Base-by-base conservation (phyloP, 2,888 invertebrate species). In the Buathra laborator region DNA sequence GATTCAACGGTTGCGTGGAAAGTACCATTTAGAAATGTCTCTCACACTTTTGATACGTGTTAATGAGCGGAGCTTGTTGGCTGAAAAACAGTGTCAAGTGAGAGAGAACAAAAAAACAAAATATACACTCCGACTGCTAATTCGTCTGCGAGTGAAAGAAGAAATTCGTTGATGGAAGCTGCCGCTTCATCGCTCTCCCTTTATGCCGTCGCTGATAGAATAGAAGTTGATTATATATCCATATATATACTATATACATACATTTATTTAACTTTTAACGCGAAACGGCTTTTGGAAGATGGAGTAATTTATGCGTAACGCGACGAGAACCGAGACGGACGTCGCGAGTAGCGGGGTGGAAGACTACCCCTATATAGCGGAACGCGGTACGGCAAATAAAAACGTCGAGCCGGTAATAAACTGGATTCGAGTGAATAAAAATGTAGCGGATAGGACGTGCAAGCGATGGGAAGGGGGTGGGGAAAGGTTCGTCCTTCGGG, bases 351-450 rank as follows among this genome's bases (percentile, higher is more conserved):
- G 71, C 43, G 43, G n/a, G 16, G 48, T 24, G 46, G 48, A 19
- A 14, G 51, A 44, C 53, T 1, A 29, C 37, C 0, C 12, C 37
- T 37, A 32, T 37, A 43, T 10, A 19, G 44, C 16, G 37, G 24
- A 19, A 48, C 10, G 64, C 16, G 37, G 37, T 46, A 59, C n/a
- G 29, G 71, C 66, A 24, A 75, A 84, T 86, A 84, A 84, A 81
- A 86, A 82, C 86, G 84, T 86, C 81, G 72, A 29, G 53, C 19
- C 70, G 59, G 79, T 82, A 79, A 85, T 86, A 84, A 86, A 84
- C 84, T 81, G 79, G 59, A 81, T 86, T 78, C 75, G 76, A 81
- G 84, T 86, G 84, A 82, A 86, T 83, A 83, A 83, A 82, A 85
- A 83, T 80, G 76, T 37, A 32, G 70, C 53, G 48, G 59, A 72